Conservation (phyloP, 2,113 vertebrate species). For the Dascyllus trimaculatus region DNA sequence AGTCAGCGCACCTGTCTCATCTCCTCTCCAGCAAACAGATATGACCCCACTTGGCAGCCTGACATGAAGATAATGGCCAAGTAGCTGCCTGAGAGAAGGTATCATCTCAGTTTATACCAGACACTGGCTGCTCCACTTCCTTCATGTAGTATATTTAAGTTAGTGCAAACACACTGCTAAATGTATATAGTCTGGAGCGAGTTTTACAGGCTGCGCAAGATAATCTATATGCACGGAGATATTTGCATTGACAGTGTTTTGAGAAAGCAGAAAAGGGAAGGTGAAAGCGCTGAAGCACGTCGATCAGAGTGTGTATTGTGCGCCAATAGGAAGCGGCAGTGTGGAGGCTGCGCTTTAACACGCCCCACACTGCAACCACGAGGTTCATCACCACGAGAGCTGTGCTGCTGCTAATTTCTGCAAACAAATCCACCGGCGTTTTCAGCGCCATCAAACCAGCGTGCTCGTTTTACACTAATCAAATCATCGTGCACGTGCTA, state of each 20-base stretch:
- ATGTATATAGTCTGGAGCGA: neutral
- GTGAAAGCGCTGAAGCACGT: neutral
- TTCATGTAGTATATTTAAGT: too few species aligned
- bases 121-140: neutral
- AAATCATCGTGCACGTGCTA: neutral
- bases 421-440: slow-evolving; percentile 16
- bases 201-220: too few species aligned
- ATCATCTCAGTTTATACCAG: neutral
- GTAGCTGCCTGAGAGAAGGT: neutral
- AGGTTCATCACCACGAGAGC: slow-evolving; percentile 64
- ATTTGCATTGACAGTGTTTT: too few species aligned
- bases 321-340: slow-evolving; percentile 66
- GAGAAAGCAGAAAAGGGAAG: too few species aligned
- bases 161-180: neutral
- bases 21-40: slow-evolving; percentile 63
- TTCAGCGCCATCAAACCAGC: neutral
- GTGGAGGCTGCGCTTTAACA: slow-evolving; percentile 55
- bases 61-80: slow-evolving; percentile 12
- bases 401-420: neutral
- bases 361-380: slow-evolving; percentile 77
- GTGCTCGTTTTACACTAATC: neutral
- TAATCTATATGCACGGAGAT: too few species aligned
- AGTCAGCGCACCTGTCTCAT: slow-evolving; percentile 78
- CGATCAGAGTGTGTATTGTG: slow-evolving; percentile 15
- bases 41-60: slow-evolving; percentile 30